These are phyloP conservation scores for Drosophila carrolli DNA, from an alignment of 1,140 invertebrate species.

Conservation along the genomic window DNA sequence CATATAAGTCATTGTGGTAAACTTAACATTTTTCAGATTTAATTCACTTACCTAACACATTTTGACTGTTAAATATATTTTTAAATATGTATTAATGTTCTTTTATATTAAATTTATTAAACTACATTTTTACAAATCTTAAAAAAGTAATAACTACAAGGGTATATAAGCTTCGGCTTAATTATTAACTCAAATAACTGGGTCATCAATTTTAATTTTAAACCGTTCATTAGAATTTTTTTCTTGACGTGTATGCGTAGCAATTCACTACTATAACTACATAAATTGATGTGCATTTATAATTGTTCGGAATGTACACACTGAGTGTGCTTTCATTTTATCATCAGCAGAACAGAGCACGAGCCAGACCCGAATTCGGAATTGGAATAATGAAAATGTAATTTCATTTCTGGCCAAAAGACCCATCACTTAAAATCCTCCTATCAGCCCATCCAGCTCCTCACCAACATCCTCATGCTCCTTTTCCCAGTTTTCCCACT, in stretches of 20 bases:
- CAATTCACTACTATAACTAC: slow-evolving; percentile 30
- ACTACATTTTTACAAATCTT: no score
- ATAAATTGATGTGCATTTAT: slow-evolving; percentile 79
- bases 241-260: background rate
- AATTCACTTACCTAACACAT: no score
- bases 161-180: no score
- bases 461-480: background rate
- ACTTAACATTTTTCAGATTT: no score
- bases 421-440: slow-evolving; percentile 47
- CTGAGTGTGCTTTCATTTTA: slow-evolving; percentile 35
- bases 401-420: slow-evolving; percentile 62
- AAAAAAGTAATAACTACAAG: no score
- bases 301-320: slow-evolving; percentile 63
- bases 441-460: background rate
- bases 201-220: no score
- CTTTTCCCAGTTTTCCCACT: slow-evolving; percentile 28
- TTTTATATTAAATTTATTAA: no score
- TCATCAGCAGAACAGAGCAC: slow-evolving; percentile 28
- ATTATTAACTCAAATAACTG: no score
- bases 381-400: slow-evolving; percentile 78
- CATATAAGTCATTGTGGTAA: no score
- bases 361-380: slow-evolving; percentile 23
- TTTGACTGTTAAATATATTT: no score
- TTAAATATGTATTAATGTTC: no score
- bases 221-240: no score